Percentiles rank a stretch among this genome's conserved stretches.
Conservation (phyloP, 2,113 vertebrate species). For the Grallaria varia region DNA sequence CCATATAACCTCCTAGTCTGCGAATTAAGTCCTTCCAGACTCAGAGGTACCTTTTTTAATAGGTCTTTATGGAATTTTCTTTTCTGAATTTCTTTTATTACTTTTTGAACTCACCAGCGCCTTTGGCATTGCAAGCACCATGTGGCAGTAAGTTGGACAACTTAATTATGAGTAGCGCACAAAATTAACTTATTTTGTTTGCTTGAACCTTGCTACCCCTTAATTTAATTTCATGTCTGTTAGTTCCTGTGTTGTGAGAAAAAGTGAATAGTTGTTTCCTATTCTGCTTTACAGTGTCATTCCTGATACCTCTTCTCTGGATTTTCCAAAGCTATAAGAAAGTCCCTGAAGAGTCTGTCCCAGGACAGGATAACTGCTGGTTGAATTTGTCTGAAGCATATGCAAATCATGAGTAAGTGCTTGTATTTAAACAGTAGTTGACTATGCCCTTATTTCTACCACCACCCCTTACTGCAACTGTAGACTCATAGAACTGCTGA, state of each 20-base stretch:
- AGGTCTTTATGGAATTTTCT: not conserved
- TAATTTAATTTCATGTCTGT: not conserved
- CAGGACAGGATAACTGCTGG: not conserved
- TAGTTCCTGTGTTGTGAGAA: not conserved
- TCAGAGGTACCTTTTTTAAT: not conserved
- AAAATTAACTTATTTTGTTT: slow-evolving; percentile 25
- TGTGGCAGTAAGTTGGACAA: not conserved
- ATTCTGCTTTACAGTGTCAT: not conserved
- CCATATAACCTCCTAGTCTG: not conserved
- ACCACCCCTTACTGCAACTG: not conserved
- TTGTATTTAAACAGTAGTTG: not conserved
- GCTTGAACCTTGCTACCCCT: not conserved
- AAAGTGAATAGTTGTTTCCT: not conserved
- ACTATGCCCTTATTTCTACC: not conserved
- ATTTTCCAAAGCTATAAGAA: not conserved
- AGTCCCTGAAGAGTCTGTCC: not conserved
- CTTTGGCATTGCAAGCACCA: not conserved
- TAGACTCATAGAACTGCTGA: not conserved
- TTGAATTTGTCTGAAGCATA: not conserved
- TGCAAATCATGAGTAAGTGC: not conserved
- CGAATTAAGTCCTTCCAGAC: not conserved
- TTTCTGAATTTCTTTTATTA: not conserved
- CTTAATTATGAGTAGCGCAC: not conserved
- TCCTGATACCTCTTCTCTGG: not conserved
- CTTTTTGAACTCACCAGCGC: not conserved